These are phyloP conservation scores for Drosophila testacea DNA, from an alignment of 2,888 invertebrate genomes.

Conservation along the genomic window DNA sequence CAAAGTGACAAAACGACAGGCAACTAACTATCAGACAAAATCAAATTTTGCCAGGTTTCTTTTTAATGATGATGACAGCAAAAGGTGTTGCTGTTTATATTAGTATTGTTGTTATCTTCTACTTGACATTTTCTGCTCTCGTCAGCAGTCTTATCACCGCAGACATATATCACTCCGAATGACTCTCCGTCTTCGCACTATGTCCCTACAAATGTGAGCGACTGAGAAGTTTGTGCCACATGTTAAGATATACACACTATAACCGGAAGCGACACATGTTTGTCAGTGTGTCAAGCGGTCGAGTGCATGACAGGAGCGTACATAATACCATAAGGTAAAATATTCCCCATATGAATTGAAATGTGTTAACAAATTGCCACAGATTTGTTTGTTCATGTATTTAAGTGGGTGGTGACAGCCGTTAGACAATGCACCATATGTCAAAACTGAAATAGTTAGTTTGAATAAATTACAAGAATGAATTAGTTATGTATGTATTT, in stretches of 20 bases:
- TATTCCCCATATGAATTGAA: slow-evolving; percentile 18
- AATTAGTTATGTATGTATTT: neutral
- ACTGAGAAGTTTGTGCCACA: neutral
- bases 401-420: neutral
- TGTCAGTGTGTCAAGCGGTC: slow-evolving; percentile 55
- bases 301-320: slow-evolving; percentile 41
- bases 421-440: neutral
- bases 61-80: slow-evolving; percentile 59
- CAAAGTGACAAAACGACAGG: slow-evolving; percentile 32
- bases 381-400: neutral
- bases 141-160: slow-evolving; percentile 16
- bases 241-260: slow-evolving; percentile 21
- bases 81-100: slow-evolving; percentile 19
- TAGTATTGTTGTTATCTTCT: slow-evolving; percentile 5
- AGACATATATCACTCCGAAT: slow-evolving; percentile 22
- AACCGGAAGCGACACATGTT: slow-evolving; percentile 41
- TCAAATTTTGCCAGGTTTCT: slow-evolving; percentile 30
- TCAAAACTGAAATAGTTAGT: neutral
- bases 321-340: slow-evolving; percentile 22
- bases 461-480: neutral
- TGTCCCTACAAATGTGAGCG: neutral
- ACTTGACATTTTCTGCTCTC: slow-evolving; percentile 25
- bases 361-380: slow-evolving; percentile 49
- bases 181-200: no score
- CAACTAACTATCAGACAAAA: slow-evolving; percentile 42